Evolutionary conservation across 2,888 invertebrate genomes (phyloP).

Genomic region (Ophioninae sp.): DNA sequence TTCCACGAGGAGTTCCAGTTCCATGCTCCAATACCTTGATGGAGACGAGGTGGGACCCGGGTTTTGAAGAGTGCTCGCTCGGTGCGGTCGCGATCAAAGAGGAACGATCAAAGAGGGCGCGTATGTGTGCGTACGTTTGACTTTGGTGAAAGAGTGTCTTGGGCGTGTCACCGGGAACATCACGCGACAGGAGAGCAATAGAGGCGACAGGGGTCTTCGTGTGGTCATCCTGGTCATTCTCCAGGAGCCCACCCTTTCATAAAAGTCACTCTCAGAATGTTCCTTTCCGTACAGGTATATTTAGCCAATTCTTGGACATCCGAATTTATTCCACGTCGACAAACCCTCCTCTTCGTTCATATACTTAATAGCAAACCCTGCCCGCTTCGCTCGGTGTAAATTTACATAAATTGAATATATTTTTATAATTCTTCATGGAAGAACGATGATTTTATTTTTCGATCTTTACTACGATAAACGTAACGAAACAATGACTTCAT

Average conservation of each 20-base stretch:
- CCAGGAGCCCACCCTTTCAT: constrained; percentile 45
- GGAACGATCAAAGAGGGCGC: background rate
- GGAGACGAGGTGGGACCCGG: constrained; percentile 35
- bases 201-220: constrained; percentile 22
- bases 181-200: constrained; percentile 56
- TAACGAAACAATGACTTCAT: too few species aligned
- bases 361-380: too few species aligned
- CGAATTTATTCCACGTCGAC: too few species aligned
- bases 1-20: constrained; percentile 43
- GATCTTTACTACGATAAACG: too few species aligned
- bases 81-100: constrained; percentile 59
- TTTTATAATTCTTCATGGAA: too few species aligned
- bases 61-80: constrained; percentile 17
- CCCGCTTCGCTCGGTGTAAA: too few species aligned
- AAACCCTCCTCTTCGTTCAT: too few species aligned
- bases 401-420: too few species aligned
- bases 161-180: constrained; percentile 59
- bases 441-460: too few species aligned
- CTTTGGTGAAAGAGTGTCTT: constrained; percentile 26
- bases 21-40: constrained; percentile 35
- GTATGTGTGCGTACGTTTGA: constrained; percentile 8
- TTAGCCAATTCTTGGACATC: too few species aligned
- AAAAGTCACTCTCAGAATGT: too few species aligned
- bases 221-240: constrained; percentile 43
- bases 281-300: too few species aligned